Conservation (phyloP, 2,888 invertebrate species). For the Lottia gigantea region DNA sequence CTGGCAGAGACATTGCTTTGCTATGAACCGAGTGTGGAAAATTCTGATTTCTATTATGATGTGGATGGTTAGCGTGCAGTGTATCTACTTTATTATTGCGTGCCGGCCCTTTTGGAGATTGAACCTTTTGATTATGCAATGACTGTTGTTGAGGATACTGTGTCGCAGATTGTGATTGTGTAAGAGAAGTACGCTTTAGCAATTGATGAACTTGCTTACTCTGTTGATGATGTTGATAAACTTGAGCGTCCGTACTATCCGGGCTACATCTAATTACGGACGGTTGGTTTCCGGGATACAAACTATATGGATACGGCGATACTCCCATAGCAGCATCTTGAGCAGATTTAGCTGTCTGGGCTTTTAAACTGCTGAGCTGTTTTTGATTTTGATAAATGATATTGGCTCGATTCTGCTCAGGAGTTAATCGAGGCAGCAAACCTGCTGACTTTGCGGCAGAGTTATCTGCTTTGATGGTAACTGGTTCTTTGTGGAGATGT, state of each 20-base stretch:
- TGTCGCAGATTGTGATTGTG: neutral
- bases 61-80: neutral
- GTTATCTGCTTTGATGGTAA: neutral
- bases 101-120: neutral
- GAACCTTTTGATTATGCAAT: neutral
- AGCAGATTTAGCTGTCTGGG: neutral
- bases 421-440: neutral
- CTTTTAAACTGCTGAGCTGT: neutral
- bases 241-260: neutral
- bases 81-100: neutral
- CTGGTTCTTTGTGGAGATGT: neutral
- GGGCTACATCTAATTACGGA: neutral
- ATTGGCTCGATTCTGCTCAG: neutral
- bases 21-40: neutral
- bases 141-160: neutral
- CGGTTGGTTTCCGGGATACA: neutral
- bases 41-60: neutral
- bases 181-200: neutral
- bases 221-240: neutral
- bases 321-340: neutral
- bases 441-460: neutral
- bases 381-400: neutral
- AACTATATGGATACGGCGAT: constrained; percentile 1
- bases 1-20: neutral
- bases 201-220: neutral